phyloP scores from a whole-genome alignment of 2,888 invertebrate species.

The Phragmatobia fuliginosa region DNA sequence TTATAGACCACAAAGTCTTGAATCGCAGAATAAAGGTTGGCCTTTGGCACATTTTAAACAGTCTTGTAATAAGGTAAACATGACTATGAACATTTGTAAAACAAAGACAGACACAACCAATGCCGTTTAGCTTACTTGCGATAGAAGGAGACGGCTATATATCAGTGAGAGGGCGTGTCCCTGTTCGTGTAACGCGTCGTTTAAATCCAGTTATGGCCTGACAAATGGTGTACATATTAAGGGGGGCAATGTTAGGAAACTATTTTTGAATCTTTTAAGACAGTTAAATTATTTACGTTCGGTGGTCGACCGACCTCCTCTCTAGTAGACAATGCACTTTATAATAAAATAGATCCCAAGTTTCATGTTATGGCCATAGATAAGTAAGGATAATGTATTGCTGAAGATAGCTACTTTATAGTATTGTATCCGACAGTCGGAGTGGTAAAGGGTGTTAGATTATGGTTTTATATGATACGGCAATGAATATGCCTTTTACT shows the following conservation, averaged over 20 bases:
- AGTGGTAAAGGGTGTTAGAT: slow-evolving; percentile 83
- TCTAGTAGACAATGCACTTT: slow-evolving; percentile 84
- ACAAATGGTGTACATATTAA: slow-evolving; percentile 87
- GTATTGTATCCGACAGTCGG: slow-evolving; percentile 78
- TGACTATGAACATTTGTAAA: slow-evolving; percentile 64
- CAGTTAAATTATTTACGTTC: slow-evolving; percentile 86
- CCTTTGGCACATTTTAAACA: slow-evolving; percentile 70
- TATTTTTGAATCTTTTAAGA: slow-evolving; percentile 88
- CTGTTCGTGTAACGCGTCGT: slow-evolving; percentile 77
- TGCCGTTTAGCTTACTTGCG: slow-evolving; percentile 25
- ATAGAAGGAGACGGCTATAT: slow-evolving; percentile 61
- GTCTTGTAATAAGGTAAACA: slow-evolving; percentile 73
- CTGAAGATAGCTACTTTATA: slow-evolving; percentile 82
- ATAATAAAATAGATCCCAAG: slow-evolving; percentile 85
- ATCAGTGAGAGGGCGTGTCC: slow-evolving; percentile 73
- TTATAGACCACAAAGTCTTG: slow-evolving; percentile 13
- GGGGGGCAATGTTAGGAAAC: slow-evolving; percentile 86
- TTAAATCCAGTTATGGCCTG: slow-evolving; percentile 87
- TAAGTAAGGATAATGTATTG: slow-evolving; percentile 84
- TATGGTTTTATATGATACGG: slow-evolving; percentile 74
- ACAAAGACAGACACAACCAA: slow-evolving; percentile 63
- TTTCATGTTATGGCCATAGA: slow-evolving; percentile 82
- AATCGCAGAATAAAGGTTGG: slow-evolving; percentile 39
- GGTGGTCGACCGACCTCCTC: slow-evolving; percentile 79
- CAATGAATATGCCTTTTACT: slow-evolving; percentile 70